Percentiles rank a stretch among this genome's conserved stretches.
These are phyloP conservation scores for Theropithecus gelada DNA, from an alignment of 2,113 vertebrate species.

Conservation along the genomic window DNA sequence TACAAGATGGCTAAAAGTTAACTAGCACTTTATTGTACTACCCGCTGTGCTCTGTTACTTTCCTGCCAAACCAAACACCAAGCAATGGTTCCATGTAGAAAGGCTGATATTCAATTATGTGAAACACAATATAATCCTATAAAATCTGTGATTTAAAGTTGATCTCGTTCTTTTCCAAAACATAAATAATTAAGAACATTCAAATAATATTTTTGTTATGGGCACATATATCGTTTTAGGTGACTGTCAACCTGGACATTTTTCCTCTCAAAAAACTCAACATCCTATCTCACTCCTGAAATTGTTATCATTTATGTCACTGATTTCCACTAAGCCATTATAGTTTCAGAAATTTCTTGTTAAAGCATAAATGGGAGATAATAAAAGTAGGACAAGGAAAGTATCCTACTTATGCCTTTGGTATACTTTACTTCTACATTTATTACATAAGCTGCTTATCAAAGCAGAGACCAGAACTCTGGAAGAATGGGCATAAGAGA, in stretches of 20 bases:
- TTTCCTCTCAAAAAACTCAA: background rate
- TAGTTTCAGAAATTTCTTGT: background rate
- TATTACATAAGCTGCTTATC: background rate
- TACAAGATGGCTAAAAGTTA: background rate
- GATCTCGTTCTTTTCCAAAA: background rate
- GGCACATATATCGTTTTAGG: background rate
- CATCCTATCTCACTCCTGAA: background rate
- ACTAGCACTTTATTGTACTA: background rate
- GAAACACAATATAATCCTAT: background rate
- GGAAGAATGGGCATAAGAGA: background rate
- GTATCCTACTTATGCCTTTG: fast-evolving
- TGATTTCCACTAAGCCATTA: background rate
- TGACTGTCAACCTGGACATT: background rate
- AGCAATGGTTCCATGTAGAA: background rate
- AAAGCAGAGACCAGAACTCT: background rate
- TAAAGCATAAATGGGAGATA: background rate
- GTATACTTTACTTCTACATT: background rate
- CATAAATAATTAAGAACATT: background rate
- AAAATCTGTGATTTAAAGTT: background rate
- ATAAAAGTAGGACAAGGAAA: background rate
- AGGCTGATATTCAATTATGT: background rate
- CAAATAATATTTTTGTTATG: background rate
- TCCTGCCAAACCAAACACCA: background rate
- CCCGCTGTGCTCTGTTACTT: background rate
- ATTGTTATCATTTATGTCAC: background rate